Evolutionary conservation across 1,140 invertebrate species (phyloP).

Genomic region (Physella acuta): DNA sequence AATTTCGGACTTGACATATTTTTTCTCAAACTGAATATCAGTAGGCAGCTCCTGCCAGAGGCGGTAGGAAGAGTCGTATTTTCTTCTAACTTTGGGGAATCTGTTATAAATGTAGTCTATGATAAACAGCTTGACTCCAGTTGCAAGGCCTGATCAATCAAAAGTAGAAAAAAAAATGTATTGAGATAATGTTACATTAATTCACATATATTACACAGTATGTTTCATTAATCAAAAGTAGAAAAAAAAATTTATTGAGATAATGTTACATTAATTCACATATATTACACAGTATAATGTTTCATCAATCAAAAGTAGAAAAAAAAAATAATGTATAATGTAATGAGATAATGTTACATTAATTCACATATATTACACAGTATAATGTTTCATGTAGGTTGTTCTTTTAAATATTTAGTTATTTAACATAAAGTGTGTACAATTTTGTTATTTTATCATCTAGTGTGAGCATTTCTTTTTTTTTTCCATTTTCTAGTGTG

Average conservation of each 20-base stretch:
- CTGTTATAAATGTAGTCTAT: constrained; percentile 58
- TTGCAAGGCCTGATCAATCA: constrained; percentile 40
- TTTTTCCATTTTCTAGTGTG: too few species aligned
- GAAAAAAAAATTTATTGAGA: neutral
- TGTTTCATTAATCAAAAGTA: neutral
- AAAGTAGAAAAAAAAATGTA: neutral
- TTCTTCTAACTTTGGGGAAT: constrained; percentile 58
- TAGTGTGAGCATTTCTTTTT: too few species aligned
- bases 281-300: neutral
- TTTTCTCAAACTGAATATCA: constrained; percentile 55
- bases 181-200: neutral
- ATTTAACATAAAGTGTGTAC: too few species aligned
- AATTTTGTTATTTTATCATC: too few species aligned
- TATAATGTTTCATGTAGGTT: neutral
- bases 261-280: neutral
- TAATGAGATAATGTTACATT: neutral
- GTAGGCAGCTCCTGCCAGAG: constrained; percentile 60
- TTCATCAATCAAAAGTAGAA: neutral
- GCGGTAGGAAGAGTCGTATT: constrained; percentile 56
- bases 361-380: neutral
- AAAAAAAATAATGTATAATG: neutral
- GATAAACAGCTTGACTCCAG: constrained; percentile 60
- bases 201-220: neutral
- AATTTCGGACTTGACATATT: constrained; percentile 44
- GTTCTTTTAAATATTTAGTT: too few species aligned